phyloP scores from a whole-genome alignment of 2,888 invertebrate species.

The Anthophora plumipes region DNA sequence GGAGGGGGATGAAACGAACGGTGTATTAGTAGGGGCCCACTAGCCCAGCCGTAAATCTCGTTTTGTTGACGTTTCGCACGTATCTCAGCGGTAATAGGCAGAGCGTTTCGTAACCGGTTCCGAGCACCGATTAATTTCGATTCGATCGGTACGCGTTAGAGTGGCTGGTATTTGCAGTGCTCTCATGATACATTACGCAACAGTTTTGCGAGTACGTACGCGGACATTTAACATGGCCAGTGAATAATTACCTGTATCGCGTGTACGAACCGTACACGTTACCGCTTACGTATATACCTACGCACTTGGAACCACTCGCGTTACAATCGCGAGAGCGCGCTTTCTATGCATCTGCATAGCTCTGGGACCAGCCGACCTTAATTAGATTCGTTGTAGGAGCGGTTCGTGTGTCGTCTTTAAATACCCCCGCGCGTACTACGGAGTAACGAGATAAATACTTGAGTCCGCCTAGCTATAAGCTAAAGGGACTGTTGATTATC shows the following conservation, averaged over 20 bases:
- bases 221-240: constrained; percentile 66
- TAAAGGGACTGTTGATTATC: constrained; percentile 67
- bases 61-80: constrained; percentile 65
- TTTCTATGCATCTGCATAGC: constrained; percentile 62
- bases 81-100: constrained; percentile 61
- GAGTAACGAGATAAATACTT: constrained; percentile 71
- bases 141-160: constrained; percentile 69
- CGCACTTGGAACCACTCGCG: constrained; percentile 2
- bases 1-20: background rate
- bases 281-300: constrained; percentile 2
- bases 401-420: constrained; percentile 68
- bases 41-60: constrained; percentile 58
- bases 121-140: constrained; percentile 70
- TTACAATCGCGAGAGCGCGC: constrained; percentile 17
- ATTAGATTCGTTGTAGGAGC: constrained; percentile 70
- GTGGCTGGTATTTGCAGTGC: constrained; percentile 66
- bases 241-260: constrained; percentile 69
- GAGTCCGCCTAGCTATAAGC: constrained; percentile 41
- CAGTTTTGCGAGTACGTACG: constrained; percentile 67
- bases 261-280: constrained; percentile 35
- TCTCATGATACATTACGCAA: constrained; percentile 73
- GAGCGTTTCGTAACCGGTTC: constrained; percentile 69
- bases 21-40: constrained; percentile 1
- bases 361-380: constrained; percentile 57
- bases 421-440: constrained; percentile 47